These are phyloP conservation scores for Myripristis murdjan DNA, from an alignment of 2,797 vertebrate genomes.

Conservation along the genomic window DNA sequence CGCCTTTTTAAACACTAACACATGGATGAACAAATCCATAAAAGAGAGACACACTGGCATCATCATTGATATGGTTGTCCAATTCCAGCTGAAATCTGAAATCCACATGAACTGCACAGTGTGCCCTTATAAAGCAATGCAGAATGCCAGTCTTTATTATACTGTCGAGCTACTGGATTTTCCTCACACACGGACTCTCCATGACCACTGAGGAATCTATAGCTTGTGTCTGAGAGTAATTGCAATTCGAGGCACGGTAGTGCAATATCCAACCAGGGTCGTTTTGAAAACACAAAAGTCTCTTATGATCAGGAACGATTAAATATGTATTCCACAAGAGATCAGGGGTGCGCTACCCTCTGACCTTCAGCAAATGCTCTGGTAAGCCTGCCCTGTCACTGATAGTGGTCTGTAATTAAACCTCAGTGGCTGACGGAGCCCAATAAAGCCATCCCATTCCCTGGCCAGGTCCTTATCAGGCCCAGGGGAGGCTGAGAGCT, in stretches of 20 bases:
- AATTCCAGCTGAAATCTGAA: background rate
- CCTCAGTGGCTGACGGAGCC: constrained; percentile 74
- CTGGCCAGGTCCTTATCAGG: constrained; percentile 74
- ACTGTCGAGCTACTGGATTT: constrained; percentile 24
- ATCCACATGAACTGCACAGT: background rate
- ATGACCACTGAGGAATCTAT: constrained; percentile 6
- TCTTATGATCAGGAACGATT: constrained; percentile 61
- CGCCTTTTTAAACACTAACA: constrained; percentile 56
- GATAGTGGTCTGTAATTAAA: constrained; percentile 83
- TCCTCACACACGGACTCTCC: constrained; percentile 4
- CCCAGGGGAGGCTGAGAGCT: constrained; percentile 66
- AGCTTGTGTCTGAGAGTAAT: constrained; percentile 18
- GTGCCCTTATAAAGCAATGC: background rate
- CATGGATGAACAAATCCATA: constrained; percentile 44
- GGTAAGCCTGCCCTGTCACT: constrained; percentile 57
- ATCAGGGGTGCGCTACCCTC: constrained; percentile 60
- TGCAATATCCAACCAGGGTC: constrained; percentile 34
- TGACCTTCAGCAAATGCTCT: constrained; percentile 76
- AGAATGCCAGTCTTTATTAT: background rate
- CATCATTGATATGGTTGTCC: constrained; percentile 42
- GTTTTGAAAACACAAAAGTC: constrained; percentile 55
- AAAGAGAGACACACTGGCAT: constrained; percentile 33
- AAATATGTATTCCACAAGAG: constrained; percentile 78
- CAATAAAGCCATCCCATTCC: constrained; percentile 78
- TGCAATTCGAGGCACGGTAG: constrained; percentile 37